Percentiles rank a stretch among this genome's conserved stretches.
These are phyloP conservation scores for Zaprionus tsacasi DNA, from an alignment of 1,140 invertebrate species.

Conservation along the genomic window DNA sequence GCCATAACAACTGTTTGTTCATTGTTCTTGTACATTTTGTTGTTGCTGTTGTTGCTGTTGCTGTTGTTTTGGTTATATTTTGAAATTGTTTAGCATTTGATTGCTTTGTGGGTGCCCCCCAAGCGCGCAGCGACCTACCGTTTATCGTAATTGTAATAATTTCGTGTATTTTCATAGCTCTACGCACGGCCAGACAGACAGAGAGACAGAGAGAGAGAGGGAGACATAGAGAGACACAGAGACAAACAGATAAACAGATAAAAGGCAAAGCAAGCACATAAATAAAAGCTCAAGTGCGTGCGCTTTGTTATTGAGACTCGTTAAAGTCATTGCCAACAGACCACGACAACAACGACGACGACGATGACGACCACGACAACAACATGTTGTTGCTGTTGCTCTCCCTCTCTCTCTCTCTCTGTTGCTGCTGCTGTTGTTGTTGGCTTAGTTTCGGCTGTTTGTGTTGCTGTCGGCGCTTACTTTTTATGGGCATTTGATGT, in stretches of 20 bases:
- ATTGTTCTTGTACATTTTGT: slow-evolving; percentile 31
- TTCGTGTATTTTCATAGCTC: slow-evolving; percentile 61
- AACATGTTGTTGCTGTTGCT: slow-evolving; percentile 13
- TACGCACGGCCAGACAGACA: slow-evolving; percentile 24
- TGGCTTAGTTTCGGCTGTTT: slow-evolving; percentile 59
- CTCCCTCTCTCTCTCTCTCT: background rate
- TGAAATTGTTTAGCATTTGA: slow-evolving; percentile 41
- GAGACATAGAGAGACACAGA: background rate
- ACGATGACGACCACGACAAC: slow-evolving; percentile 41
- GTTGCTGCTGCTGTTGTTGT: slow-evolving; percentile 41
- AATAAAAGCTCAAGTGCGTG: slow-evolving; percentile 80
- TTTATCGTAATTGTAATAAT: slow-evolving; percentile 80
- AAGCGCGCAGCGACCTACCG: slow-evolving; percentile 34
- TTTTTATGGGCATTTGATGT: slow-evolving; percentile 76
- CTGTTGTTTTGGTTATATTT: slow-evolving; percentile 24
- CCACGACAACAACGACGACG: slow-evolving; percentile 41
- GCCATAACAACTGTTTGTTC: slow-evolving; percentile 27
- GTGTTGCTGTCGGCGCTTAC: slow-evolving; percentile 57
- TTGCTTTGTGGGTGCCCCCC: slow-evolving; percentile 35
- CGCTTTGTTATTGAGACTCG: slow-evolving; percentile 81
- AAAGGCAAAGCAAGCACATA: slow-evolving; percentile 59
- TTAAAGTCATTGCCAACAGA: slow-evolving; percentile 66
- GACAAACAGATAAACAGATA: slow-evolving; percentile 37
- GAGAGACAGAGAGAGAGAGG: slow-evolving; percentile 4
- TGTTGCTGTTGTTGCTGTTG: background rate